Base-by-base conservation (phyloP, 2,113 vertebrate species). In the Sterrhoptilus dennistouni region DNA sequence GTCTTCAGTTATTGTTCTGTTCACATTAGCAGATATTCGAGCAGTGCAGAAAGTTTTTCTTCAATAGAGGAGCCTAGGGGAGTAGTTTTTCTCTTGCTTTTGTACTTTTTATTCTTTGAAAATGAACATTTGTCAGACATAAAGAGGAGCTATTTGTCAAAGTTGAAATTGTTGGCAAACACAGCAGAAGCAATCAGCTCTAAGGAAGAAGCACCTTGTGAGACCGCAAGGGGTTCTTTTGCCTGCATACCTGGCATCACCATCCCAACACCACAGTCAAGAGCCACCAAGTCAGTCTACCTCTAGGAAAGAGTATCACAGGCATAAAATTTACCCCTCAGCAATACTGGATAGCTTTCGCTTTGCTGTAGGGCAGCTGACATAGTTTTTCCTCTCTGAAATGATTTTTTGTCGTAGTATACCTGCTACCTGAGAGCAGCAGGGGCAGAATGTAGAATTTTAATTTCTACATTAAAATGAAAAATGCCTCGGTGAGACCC, bases 81-180 rank as follows among this genome's bases (percentile, higher is more conserved):
- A 36, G 36, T n/a, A 83, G 52, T 56, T 91, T 75, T 92, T 71
- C 64, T 83, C 40, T 81, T 81, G 68, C 64, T 93, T 93, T 93
- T 84, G 60, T 87, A 49, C 33, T 27, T 94, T 81, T 84, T 71
- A 53, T 74, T 78, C 72, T 89, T n/a, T 89, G 76, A 86, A 91
- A 40, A 81, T 38, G 19, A 96, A 78, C 64, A 56, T 89, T 89
- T 81, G 72, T 70, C 72, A 68, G 52, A 78, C n/a, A n/a, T n/a
- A 78, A 91, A 95, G 42, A 81, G 35, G 44, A 84, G 65, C 24
- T 81, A 23, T 78, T 87, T 74, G 78, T 88, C 50, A 72, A 87
- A 93, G 35, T 50, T 71, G 44, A 38, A 71, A 61, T 23, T 85
- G 45, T 72, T 76, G 63, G 54, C 22, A 64, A 88, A 78, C 31